A percentile compares a stretch with the other conserved stretches of the same genome.
These are phyloP conservation scores for Pseudotriccus pelzelni DNA, from an alignment of 2,797 vertebrate genomes.

Conservation along the genomic window DNA sequence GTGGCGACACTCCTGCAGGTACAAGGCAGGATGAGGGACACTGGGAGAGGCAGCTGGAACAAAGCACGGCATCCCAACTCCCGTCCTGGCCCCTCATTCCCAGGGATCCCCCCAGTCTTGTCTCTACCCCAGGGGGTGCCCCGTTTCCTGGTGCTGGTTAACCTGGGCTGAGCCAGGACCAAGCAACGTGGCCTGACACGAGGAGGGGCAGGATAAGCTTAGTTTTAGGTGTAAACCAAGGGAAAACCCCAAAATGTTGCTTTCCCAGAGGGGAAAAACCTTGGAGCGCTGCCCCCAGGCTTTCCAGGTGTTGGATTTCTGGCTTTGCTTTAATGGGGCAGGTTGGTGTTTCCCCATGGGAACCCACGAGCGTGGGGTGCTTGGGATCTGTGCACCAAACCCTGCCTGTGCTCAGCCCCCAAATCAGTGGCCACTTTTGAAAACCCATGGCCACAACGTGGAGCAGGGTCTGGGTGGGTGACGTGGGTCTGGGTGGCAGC, in stretches of 20 bases:
- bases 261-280: neutral
- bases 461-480: conserved; percentile 9
- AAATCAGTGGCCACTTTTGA: neutral
- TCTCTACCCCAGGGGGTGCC: accelerated
- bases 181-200: accelerated
- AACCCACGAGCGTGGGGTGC: accelerated
- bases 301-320: neutral
- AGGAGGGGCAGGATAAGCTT: neutral
- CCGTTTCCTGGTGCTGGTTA: neutral
- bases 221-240: neutral
- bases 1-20: neutral
- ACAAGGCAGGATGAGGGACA: neutral
- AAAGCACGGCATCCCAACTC: neutral
- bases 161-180: neutral
- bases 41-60: neutral
- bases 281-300: accelerated
- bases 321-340: neutral
- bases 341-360: neutral
- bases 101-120: neutral
- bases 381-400: neutral
- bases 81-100: accelerated
- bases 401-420: neutral
- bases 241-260: neutral
- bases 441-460: accelerated
- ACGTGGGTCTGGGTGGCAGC: conserved; percentile 1